Percentiles rank a stretch among this genome's conserved stretches.
phyloP scores from a whole-genome alignment of 2,888 invertebrate species.

The Nycteola revayana region DNA sequence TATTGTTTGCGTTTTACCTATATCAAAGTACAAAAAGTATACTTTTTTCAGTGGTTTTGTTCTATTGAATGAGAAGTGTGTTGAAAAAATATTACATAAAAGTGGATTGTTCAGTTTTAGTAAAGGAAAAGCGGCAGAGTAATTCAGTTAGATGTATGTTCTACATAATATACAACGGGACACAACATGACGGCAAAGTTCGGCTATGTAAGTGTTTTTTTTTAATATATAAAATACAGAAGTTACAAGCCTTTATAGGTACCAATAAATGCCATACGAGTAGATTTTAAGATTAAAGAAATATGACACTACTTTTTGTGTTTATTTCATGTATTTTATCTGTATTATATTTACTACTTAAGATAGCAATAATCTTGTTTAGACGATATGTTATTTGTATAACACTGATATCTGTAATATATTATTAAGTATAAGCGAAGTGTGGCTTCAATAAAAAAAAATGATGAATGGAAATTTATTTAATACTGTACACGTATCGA shows the following conservation, averaged over 20 bases:
- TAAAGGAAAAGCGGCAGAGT: slow-evolving; percentile 70
- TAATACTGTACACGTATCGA: slow-evolving; percentile 26
- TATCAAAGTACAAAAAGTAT: slow-evolving; percentile 60
- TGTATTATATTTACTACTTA: slow-evolving; percentile 18
- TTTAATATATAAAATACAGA: not conserved
- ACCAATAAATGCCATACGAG: slow-evolving; percentile 18
- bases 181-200: slow-evolving; percentile 83
- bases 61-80: slow-evolving; percentile 69
- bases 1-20: slow-evolving; percentile 66
- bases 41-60: slow-evolving; percentile 73
- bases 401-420: slow-evolving; percentile 10
- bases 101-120: slow-evolving; percentile 74
- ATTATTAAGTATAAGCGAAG: too few relatives aligned
- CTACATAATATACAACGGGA: slow-evolving; percentile 80
- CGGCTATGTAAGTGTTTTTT: slow-evolving; percentile 75
- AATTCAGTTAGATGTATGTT: slow-evolving; percentile 81
- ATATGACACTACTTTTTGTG: not conserved
- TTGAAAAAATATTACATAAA: slow-evolving; percentile 75
- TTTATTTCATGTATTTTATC: slow-evolving; percentile 13
- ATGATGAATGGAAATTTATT: slow-evolving; percentile 41
- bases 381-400: slow-evolving; percentile 8
- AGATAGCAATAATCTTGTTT: slow-evolving; percentile 8
- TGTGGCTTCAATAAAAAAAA: too few relatives aligned
- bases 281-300: slow-evolving; percentile 12
- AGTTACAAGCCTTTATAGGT: not conserved